A percentile compares a stretch with the other conserved stretches of the same genome.
Evolutionary conservation across 2,888 invertebrate species (phyloP).

Genomic region (Stramonita haemastoma): DNA sequence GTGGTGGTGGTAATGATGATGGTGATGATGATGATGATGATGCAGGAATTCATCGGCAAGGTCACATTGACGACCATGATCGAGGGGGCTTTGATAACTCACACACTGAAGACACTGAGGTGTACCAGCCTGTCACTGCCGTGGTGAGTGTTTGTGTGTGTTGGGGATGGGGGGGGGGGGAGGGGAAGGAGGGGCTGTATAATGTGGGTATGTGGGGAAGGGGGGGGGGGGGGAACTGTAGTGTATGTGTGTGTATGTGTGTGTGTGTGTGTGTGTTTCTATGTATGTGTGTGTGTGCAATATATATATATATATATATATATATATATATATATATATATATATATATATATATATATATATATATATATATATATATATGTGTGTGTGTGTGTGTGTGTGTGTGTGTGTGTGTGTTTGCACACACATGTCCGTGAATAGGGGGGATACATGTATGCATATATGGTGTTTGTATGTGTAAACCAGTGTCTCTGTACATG

Average conservation of each 20-base stretch:
- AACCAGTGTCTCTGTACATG: too few species aligned
- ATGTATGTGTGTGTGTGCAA: too few species aligned
- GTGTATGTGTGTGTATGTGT: neutral
- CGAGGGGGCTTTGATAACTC: conserved; percentile 63
- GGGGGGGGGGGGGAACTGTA: neutral
- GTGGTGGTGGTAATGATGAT: neutral
- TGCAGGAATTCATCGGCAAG: conserved; percentile 56
- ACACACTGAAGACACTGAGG: conserved; percentile 68
- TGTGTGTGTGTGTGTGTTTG: neutral
- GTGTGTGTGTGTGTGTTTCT: neutral
- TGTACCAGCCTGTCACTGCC: conserved; percentile 65
- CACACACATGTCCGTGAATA: too few species aligned
- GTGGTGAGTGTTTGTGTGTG: conserved; percentile 56
- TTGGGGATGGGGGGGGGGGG: neutral
- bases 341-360: neutral
- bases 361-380: neutral
- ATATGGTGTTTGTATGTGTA: too few species aligned
- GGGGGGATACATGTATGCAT: too few species aligned
- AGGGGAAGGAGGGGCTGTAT: too few species aligned
- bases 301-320: too few species aligned
- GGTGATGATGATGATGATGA: neutral
- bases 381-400: neutral
- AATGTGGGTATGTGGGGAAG: neutral
- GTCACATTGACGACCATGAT: conserved; percentile 48
- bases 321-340: neutral